Base-by-base conservation (phyloP, 2,888 invertebrate species). In the Hetaerina titia region DNA sequence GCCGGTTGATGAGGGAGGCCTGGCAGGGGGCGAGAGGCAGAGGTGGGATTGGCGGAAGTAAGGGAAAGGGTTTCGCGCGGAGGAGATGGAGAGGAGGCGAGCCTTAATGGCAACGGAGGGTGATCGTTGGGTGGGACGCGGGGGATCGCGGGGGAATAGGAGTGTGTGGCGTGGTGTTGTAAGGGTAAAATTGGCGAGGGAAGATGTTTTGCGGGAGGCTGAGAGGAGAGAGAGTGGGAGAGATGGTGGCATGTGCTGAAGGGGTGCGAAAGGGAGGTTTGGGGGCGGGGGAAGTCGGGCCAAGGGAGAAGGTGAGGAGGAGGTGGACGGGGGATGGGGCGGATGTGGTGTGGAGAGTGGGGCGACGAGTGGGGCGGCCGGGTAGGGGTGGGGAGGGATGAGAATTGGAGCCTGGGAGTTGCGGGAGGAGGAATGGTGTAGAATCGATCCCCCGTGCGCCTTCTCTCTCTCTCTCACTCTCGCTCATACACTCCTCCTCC, bases 111-210 rank as follows among this genome's bases (percentile, higher is more conserved):
- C 81, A 81, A 31, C 81, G 81, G 31, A 81, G 81, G 81, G 81
- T 25, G 81, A 81, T 31, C 11, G 81, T 25, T 81, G 81, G 81
- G 11, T 22, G 31, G 81, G 81, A 81, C 25, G 81, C 45, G 45
- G 45, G 6, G n/a, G 69, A n/a, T n/a, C n/a, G 81, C 25, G 74
- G 25, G 69, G 74, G 74, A 9, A 31, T 9, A 81, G 81, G 81
- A 31, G 81, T 81, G 25, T 9, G 22, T 25, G 81, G 81, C 31
- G 25, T 25, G 81, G 81, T 81, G 81, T 81, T 81, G 81, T 31
- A 31, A 81, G 81, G 81, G 81, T 81, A 31, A 81, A 81, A 81
- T 81, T 81, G 81, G 81, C 81, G 81, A 81, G 81, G 81, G 81
- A 81, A 81, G 81, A 81, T 81, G 81, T 81, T 81, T 81, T 81